These are phyloP conservation scores for Hestina assimilis DNA, from an alignment of 1,140 invertebrate genomes.

Conservation along the genomic window DNA sequence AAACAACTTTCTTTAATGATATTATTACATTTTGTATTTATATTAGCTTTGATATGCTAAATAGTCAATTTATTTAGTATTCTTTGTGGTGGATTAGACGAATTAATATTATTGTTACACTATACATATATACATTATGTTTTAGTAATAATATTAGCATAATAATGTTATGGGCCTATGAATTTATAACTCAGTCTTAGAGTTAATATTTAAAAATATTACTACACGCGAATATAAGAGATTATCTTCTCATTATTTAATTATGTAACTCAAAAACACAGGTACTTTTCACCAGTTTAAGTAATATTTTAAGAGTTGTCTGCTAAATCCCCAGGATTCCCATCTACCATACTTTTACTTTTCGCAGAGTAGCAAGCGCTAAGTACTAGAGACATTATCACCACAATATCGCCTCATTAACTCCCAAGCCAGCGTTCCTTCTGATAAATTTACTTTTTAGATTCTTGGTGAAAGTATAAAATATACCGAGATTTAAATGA, in stretches of 20 bases:
- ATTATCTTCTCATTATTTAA: too few relatives aligned
- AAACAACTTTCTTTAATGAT: too few relatives aligned
- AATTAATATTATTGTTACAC: too few relatives aligned
- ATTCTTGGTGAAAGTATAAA: slow-evolving; percentile 16
- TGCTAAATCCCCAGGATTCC: slow-evolving; percentile 18
- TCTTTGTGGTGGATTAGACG: too few relatives aligned
- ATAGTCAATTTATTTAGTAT: too few relatives aligned
- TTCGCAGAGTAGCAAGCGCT: slow-evolving; percentile 27
- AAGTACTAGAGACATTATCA: slow-evolving; percentile 35
- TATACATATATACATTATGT: too few relatives aligned
- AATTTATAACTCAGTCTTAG: too few relatives aligned
- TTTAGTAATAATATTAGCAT: too few relatives aligned
- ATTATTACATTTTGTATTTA: too few relatives aligned
- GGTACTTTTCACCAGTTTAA: not conserved
- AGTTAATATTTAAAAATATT: not conserved
- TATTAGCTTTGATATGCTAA: too few relatives aligned
- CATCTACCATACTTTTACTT: slow-evolving; percentile 30
- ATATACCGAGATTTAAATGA: slow-evolving; percentile 8
- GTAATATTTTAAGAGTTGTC: slow-evolving; percentile 13
- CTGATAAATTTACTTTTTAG: slow-evolving; percentile 37
- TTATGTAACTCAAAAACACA: not conserved
- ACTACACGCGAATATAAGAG: too few relatives aligned
- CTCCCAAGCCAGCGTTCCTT: slow-evolving; percentile 35
- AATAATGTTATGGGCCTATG: too few relatives aligned
- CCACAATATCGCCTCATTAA: slow-evolving; percentile 39